Percentiles rank a stretch among this genome's conserved stretches.
phyloP scores from a whole-genome alignment of 2,888 invertebrate species.

The Allacma fusca region DNA sequence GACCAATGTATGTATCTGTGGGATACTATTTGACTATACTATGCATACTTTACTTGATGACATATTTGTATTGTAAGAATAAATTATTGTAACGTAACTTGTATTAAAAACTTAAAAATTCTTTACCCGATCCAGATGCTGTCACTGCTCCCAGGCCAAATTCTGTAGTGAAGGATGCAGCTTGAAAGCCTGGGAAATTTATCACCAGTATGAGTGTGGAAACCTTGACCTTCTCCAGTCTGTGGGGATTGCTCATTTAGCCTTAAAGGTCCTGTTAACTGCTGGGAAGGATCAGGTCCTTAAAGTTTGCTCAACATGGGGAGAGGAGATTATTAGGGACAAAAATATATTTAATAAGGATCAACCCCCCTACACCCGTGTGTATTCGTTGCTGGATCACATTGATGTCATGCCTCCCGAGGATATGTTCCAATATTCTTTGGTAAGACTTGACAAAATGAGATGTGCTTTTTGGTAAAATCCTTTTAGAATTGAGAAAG shows the following conservation, averaged over 20 bases:
- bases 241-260: constrained; percentile 81
- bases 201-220: constrained; percentile 79
- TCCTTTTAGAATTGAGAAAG: too few relatives aligned
- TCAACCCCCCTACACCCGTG: constrained; percentile 68
- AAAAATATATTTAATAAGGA: constrained; percentile 44
- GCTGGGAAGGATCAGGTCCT: constrained; percentile 62
- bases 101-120: too few relatives aligned
- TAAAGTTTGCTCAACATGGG: constrained; percentile 31
- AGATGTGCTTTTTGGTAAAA: too few relatives aligned
- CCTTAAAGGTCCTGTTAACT: constrained; percentile 73
- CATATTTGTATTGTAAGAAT: too few relatives aligned
- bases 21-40: too few relatives aligned
- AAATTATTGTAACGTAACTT: too few relatives aligned
- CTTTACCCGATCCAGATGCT: too few relatives aligned
- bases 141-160: constrained; percentile 71
- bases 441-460: too few relatives aligned
- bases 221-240: constrained; percentile 72
- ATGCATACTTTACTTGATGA: too few relatives aligned
- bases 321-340: constrained; percentile 26
- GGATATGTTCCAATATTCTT: constrained; percentile 75
- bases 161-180: constrained; percentile 76
- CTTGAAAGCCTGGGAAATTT: constrained; percentile 67
- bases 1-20: too few relatives aligned
- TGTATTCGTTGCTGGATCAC: constrained; percentile 78
- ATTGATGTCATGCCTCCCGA: constrained; percentile 72